Evolutionary conservation across 2,113 vertebrate species (phyloP).

Genomic region (Eulemur rufifrons): DNA sequence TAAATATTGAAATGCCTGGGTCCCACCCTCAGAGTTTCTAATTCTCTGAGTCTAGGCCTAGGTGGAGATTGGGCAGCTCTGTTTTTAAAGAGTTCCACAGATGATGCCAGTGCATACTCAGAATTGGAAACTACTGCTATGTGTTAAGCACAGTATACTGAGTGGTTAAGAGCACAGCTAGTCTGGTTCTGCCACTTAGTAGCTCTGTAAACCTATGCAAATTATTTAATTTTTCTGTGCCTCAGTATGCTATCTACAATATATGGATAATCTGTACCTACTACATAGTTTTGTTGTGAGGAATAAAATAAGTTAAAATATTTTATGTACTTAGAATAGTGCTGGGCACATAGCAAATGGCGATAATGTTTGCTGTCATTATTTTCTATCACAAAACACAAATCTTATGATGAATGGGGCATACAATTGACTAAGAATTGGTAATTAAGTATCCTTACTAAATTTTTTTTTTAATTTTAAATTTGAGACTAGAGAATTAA

Average conservation of each 20-base stretch:
- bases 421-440: background rate
- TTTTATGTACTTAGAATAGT: background rate
- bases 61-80: background rate
- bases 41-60: background rate
- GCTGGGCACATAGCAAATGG: background rate
- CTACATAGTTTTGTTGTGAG: background rate
- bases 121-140: background rate
- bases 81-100: background rate
- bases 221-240: background rate
- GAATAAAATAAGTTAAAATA: slow-evolving; percentile 32
- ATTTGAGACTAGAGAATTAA: background rate
- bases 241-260: background rate
- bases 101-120: background rate
- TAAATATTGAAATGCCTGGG: background rate
- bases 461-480: background rate
- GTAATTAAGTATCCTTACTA: background rate
- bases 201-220: background rate
- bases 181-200: background rate
- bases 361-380: background rate
- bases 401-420: background rate
- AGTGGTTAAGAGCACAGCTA: background rate
- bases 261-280: background rate
- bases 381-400: slow-evolving; percentile 13
- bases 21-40: background rate
- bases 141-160: background rate